Base-by-base conservation (phyloP, 2,888 invertebrate species). In the Harmothoe impar region DNA sequence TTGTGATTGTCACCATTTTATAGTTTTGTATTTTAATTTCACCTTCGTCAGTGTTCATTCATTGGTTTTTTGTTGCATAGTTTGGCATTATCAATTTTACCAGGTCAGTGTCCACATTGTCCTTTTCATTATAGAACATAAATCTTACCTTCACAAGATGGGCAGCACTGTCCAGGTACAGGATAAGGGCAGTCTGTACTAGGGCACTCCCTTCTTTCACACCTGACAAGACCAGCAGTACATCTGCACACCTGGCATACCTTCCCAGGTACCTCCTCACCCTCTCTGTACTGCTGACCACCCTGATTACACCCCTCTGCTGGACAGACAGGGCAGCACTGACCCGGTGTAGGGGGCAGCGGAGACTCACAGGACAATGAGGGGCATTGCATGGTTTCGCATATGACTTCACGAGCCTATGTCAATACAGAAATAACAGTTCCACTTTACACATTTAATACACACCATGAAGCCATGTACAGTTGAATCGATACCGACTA, bases 221-320 rank as follows among this genome's bases (percentile, higher is more conserved):
- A 90, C 20, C 25, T 20, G 17, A 89, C 31, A n/a, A 0, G 0
- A 35, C 78, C 29, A 0, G 43, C 31, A 0, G 25, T 23, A 31
- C 90, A 90, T 23, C 29, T n/a, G 62, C 90, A 90, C 62, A 29
- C 72, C 29, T 90, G 33, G 35, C 90, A 90, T 20, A 62, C 51
- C 23, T 35, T 5, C 7, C 25, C 85, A 31, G 43, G 17, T 12
- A 72, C 10, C n/a, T n/a, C 35, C 15, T 78, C 51, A 3, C 86
- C 90, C 51, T 84, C 85, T 29, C 12, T 20, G 86, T 35, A 68
- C 1, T 3, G 7, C 25, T 51, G 20, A 0, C 68, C 51, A 12
- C 25, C 85, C n/a, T 86, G 43, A 0, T 85, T 10, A 62, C 90
- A 90, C 20, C 23, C 68, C 1, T 15, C 29, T 62, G 25, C 10